phyloP scores from a whole-genome alignment of 2,113 vertebrate species.

The Ovis canadensis region DNA sequence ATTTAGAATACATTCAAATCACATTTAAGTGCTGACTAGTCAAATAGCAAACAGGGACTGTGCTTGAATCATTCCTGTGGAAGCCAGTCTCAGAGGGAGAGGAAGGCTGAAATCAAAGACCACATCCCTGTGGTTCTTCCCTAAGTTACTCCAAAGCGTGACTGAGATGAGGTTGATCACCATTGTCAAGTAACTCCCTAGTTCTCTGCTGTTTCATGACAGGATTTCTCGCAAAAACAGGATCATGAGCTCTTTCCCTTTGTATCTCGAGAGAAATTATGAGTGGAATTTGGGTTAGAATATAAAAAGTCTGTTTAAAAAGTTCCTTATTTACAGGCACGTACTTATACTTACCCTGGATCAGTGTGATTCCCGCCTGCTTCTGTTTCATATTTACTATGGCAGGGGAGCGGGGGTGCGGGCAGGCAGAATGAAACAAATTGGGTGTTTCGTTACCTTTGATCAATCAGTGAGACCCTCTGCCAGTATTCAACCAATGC shows the following conservation, averaged over 20 bases:
- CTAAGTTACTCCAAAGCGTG: background rate
- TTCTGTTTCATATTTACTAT: background rate
- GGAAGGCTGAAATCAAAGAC: background rate
- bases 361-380: background rate
- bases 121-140: background rate
- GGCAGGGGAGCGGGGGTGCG: accelerated
- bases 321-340: background rate
- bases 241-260: background rate
- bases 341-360: background rate
- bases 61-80: accelerated
- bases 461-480: background rate
- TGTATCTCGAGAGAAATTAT: background rate
- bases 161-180: background rate
- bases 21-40: background rate
- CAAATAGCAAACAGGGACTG: background rate
- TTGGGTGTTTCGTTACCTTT: background rate
- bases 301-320: background rate
- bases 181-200: background rate
- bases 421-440: background rate
- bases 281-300: background rate
- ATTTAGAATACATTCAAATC: background rate
- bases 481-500: background rate
- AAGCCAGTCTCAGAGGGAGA: background rate
- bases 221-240: background rate
- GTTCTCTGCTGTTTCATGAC: background rate